A percentile compares a stretch with the other conserved stretches of the same genome.
Evolutionary conservation across 2,888 invertebrate species (phyloP).

Genomic region (Acleris literana): DNA sequence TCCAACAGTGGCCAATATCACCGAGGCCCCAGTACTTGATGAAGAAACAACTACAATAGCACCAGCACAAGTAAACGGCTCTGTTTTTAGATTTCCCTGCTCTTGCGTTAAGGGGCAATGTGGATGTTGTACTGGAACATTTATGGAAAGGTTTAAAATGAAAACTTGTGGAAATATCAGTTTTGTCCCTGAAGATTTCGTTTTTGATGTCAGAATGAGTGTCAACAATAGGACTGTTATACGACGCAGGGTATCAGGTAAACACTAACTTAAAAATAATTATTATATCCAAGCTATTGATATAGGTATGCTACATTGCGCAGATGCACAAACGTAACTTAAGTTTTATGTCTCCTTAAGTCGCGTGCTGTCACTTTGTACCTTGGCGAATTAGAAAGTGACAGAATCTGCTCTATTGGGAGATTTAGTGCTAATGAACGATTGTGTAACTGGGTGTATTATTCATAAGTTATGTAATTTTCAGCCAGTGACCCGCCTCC

Average conservation of each 20-base stretch:
- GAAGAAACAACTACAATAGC: conserved; percentile 44
- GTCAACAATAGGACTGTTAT: conserved; percentile 89
- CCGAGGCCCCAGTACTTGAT: conserved; percentile 53
- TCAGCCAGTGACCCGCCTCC: conserved; percentile 90
- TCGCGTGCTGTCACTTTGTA: no score
- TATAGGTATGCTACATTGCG: neutral
- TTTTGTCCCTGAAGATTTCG: conserved; percentile 92
- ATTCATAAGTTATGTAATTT: conserved; percentile 43
- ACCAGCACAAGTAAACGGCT: conserved; percentile 62
- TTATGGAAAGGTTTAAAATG: conserved; percentile 86
- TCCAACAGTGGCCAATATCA: conserved; percentile 43
- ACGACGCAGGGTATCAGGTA: conserved; percentile 89
- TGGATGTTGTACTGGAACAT: conserved; percentile 87
- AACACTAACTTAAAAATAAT: conserved; percentile 2
- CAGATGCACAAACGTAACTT: no score
- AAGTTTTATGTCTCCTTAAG: no score
- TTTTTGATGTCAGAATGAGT: conserved; percentile 88
- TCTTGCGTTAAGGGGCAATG: conserved; percentile 85
- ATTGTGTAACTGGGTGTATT: no score
- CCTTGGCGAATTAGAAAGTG: no score
- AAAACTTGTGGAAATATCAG: conserved; percentile 91
- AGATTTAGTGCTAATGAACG: no score
- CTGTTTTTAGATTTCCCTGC: conserved; percentile 84
- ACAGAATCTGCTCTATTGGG: no score
- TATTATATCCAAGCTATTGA: conserved; percentile 43